Conservation (phyloP, 2,888 invertebrate genomes). For the Acrobasis consociella region DNA sequence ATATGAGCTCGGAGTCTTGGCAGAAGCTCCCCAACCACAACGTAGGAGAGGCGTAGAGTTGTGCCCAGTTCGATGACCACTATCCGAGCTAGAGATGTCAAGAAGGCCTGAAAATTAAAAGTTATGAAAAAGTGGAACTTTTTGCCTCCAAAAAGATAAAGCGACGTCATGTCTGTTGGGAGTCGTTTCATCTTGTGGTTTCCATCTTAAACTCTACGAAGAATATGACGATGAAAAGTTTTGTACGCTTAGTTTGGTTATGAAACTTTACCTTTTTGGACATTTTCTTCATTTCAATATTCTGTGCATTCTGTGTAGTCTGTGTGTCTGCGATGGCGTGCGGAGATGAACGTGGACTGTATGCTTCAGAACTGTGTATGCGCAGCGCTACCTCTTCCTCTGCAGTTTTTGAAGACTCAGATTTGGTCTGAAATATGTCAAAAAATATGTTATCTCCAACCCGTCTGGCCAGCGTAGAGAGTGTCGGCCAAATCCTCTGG, state of each 20-base stretch:
- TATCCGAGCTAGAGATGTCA: constrained; percentile 78
- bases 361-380: constrained; percentile 64
- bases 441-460: too few relatives aligned
- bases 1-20: constrained; percentile 71
- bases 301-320: constrained; percentile 8
- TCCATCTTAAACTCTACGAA: too few relatives aligned
- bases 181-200: background rate
- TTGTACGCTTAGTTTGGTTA: background rate
- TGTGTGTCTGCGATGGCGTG: constrained; percentile 43
- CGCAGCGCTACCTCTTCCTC: constrained; percentile 68
- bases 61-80: constrained; percentile 84
- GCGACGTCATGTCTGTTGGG: background rate
- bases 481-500: too few relatives aligned
- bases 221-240: background rate
- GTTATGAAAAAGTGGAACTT: background rate
- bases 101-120: constrained; percentile 67
- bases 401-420: constrained; percentile 52
- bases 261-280: constrained; percentile 58
- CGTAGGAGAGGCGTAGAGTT: constrained; percentile 84
- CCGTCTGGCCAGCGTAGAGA: too few relatives aligned
- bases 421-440: constrained; percentile 50
- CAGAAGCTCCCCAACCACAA: constrained; percentile 87
- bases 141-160: background rate
- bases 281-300: constrained; percentile 63
- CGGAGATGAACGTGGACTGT: constrained; percentile 59